These are phyloP conservation scores for Agapornis roseicollis DNA, from an alignment of 2,113 vertebrate species.

Conservation along the genomic window DNA sequence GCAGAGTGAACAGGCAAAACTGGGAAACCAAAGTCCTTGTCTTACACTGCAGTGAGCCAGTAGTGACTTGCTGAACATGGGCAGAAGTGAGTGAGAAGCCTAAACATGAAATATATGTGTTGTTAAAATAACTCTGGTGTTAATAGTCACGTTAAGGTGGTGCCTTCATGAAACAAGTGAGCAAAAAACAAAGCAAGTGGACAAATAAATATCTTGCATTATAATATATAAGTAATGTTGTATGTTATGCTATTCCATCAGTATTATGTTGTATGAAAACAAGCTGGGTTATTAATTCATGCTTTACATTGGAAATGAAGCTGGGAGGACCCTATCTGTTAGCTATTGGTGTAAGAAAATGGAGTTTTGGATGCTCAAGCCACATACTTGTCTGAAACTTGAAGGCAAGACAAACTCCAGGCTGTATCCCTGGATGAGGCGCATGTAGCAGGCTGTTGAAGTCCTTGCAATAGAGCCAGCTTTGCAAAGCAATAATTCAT, in stretches of 20 bases:
- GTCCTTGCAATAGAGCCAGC: background rate
- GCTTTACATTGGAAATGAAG: background rate
- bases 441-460: accelerated
- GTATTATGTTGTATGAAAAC: background rate
- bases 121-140: background rate
- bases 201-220: background rate
- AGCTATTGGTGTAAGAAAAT: background rate
- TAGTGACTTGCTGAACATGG: background rate
- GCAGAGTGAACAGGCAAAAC: background rate
- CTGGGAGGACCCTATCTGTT: too few relatives aligned
- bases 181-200: background rate
- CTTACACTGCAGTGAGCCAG: background rate
- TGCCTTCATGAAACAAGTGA: background rate
- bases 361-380: background rate
- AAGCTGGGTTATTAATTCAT: background rate
- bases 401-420: background rate
- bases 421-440: background rate
- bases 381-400: background rate
- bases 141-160: background rate
- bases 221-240: too few relatives aligned
- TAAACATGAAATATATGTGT: background rate
- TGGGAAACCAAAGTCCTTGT: background rate
- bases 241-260: background rate
- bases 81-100: accelerated
- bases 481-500: background rate